phyloP scores from a whole-genome alignment of 1,140 invertebrate species.

The Leptopilina clavipes region DNA sequence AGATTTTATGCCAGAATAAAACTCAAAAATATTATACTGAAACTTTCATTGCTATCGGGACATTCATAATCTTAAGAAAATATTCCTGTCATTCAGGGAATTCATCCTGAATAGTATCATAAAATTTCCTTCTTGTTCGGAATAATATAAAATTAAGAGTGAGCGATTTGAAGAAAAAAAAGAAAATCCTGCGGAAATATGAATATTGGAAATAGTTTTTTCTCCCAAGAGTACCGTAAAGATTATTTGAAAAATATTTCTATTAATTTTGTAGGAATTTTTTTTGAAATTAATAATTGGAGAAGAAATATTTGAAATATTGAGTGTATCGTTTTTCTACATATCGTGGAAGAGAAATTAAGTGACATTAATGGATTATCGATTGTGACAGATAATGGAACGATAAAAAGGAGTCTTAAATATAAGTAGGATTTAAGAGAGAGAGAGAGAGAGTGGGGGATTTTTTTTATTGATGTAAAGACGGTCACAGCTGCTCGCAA shows the following conservation, averaged over 20 bases:
- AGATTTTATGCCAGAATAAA: slow-evolving; percentile 10
- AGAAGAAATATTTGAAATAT: too few relatives aligned
- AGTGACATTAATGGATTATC: slow-evolving; percentile 37
- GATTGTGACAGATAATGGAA: slow-evolving; percentile 52
- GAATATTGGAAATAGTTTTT: too few relatives aligned
- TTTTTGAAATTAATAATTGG: too few relatives aligned
- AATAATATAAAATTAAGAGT: background rate
- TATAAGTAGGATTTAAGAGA: slow-evolving; percentile 18
- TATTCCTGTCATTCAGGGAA: background rate
- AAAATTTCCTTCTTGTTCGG: background rate
- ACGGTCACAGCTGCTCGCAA: slow-evolving; percentile 46
- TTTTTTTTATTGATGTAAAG: background rate
- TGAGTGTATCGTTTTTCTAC: too few relatives aligned
- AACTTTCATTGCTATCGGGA: slow-evolving; percentile 13
- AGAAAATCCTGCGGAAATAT: too few relatives aligned
- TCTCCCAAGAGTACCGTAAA: too few relatives aligned
- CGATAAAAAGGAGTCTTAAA: slow-evolving; percentile 44
- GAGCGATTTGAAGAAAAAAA: too few relatives aligned
- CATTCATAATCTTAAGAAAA: slow-evolving; percentile 4
- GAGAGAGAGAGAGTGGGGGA: background rate
- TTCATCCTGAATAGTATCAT: background rate
- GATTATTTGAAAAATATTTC: too few relatives aligned
- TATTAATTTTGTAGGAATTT: too few relatives aligned
- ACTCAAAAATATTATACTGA: slow-evolving; percentile 4
- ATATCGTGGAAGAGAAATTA: too few relatives aligned